Percentiles rank a stretch among this genome's conserved stretches.
Evolutionary conservation across 2,113 vertebrate species (phyloP).

Genomic region (Cyphomyrus discorhynchus): DNA sequence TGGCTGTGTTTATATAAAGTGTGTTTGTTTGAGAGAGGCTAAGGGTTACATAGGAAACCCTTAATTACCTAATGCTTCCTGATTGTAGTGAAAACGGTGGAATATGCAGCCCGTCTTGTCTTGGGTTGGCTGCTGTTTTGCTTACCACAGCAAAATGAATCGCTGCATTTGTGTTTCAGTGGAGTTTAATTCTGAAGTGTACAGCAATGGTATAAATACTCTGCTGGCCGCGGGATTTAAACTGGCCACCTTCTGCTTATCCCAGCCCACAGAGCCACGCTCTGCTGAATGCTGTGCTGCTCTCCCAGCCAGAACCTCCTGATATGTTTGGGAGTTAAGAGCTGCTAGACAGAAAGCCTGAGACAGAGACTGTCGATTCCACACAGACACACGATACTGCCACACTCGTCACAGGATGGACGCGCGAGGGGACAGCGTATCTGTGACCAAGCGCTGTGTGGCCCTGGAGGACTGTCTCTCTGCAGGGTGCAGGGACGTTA

Average conservation of each 20-base stretch:
- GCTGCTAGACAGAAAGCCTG: neutral
- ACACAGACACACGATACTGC: slow-evolving; percentile 73
- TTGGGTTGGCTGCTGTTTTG: neutral
- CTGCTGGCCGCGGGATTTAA: neutral
- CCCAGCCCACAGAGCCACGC: neutral
- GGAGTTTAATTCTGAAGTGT: neutral
- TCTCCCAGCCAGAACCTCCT: neutral
- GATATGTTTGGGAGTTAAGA: neutral
- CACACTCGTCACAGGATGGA: slow-evolving; percentile 76
- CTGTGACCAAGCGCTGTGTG: slow-evolving; percentile 80
- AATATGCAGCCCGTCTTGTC: neutral
- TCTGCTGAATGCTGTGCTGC: neutral
- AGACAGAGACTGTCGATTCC: neutral
- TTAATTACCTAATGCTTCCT: neutral
- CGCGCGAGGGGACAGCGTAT: slow-evolving; percentile 65
- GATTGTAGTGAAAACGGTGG: neutral
- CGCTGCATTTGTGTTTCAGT: neutral
- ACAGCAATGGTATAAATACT: neutral
- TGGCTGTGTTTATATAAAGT: neutral
- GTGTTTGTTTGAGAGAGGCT: neutral
- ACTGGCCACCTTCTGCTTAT: neutral
- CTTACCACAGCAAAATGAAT: neutral
- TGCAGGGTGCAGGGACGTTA: slow-evolving; percentile 63
- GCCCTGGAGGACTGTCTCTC: slow-evolving; percentile 64
- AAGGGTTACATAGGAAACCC: neutral